Conservation (phyloP, 2,113 vertebrate species). For the Myrmophylax atrothorax region DNA sequence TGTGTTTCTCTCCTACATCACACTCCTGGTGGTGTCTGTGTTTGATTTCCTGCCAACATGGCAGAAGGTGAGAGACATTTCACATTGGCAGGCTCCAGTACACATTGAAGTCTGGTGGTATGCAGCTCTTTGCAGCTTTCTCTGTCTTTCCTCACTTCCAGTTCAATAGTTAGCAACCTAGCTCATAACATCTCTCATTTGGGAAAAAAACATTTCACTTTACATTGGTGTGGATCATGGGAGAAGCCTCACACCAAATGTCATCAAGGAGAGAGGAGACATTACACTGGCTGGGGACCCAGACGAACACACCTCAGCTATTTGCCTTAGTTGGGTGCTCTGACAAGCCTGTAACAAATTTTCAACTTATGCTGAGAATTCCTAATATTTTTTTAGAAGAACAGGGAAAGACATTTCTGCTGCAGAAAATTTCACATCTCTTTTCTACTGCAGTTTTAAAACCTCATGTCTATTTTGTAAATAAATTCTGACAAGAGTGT, state of each 20-base stretch:
- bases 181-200: not conserved
- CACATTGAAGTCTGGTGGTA: no score
- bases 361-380: not conserved
- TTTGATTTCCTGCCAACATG: not conserved
- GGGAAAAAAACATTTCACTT: not conserved
- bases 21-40: not conserved
- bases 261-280: not conserved
- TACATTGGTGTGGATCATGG: no score
- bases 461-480: not conserved
- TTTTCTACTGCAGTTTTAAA: not conserved
- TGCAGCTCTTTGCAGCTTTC: not conserved
- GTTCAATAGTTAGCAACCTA: not conserved
- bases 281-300: not conserved
- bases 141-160: not conserved
- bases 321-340: accelerated
- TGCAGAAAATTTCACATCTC: not conserved
- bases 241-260: not conserved
- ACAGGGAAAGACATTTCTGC: not conserved
- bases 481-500: not conserved
- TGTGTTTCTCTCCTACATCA: not conserved
- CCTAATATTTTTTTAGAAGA: not conserved
- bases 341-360: not conserved
- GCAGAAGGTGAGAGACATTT: not conserved
- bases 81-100: not conserved
- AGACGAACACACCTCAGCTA: not conserved